Base-by-base conservation (phyloP, 2,113 vertebrate genomes). In the Notarius quadriscutis region DNA sequence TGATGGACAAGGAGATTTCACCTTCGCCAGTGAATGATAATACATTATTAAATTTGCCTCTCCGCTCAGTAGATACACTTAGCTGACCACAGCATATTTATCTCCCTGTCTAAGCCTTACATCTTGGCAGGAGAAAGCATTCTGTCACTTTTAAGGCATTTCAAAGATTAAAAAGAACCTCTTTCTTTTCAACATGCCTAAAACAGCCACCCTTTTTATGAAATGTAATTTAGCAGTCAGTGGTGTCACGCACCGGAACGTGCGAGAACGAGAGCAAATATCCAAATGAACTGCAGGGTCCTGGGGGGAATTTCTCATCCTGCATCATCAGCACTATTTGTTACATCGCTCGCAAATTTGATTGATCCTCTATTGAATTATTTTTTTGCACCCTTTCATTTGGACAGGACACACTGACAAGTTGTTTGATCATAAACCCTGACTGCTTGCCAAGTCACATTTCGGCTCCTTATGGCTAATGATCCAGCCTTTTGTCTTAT, bases 1-100 rank as follows among this genome's bases (percentile, higher is more conserved):
- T 97, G 96, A 96, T 96, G 96, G 97, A 97, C 96, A 97, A 96
- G 97, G 96, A 98, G 96, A 98, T 97, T 99, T 99, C 98, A 99
- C 97, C 98, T 99, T 99, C 96, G 97, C 97, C 96, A 97, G 97
- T 98, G 97, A 98, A 98, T 97, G 98, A 99, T 99, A 98, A 99
- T 99, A 97, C 98, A 99, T 99, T 99, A 99, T 99, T 99, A 99
- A 99, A 99, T 99, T 98, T 98, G 97, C 98, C 97, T 98, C 97
- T 97, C 97, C 96, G 96, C 97, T 97, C 96, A 97, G 96, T 96
- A 97, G 98, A 97, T 98, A 98, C 97, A 98, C 97, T 97, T 98
- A 99, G 98, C 98, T 99, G 98, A 99, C 98, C 98, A 98, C 97
- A 99, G 98, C 98, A 99, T 97, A 98, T 99, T 98, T 98, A 97